Base-by-base conservation (phyloP, 2,797 vertebrate genomes). In the Falco cherrug region DNA sequence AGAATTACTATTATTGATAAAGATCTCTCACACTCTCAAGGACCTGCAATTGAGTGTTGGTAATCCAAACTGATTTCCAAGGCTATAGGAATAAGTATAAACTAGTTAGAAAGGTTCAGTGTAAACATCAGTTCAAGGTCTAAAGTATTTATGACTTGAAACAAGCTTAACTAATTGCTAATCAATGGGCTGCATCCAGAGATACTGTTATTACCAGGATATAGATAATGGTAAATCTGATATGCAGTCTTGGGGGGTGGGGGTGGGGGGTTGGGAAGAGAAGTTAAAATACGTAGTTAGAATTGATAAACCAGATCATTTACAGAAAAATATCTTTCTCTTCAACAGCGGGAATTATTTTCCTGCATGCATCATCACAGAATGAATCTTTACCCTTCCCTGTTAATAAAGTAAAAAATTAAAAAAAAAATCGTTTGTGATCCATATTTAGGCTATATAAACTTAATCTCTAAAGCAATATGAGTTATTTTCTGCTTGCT, bases 111-210 rank as follows among this genome's bases (percentile, higher is more conserved):
- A 81, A 80, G 12, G 57, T 45, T 87, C 67, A 87, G 6, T 79
- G 56, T 39, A 81, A 82, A 50, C 39, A 84, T 45, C 74, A 91
- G 22, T 67, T 95, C 37, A 83, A 64, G 33, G 20, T 59, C 51
- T 89, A 56, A 93, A 91, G 53, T 54, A 37, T 84, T 94, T 84
- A 50, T 8, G 31, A 94, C 74, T 89, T 85, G 59, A 90, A 96
- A 88, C 65, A 97, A 94, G 88, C 28, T 85, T 43, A 92, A 60
- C 25, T 92, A 92, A 87, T 90, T 85, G 71, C 47, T 89, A 90
- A 88, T 90, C 84, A 69, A 92, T 95, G 33, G 7, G 48, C 63
- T 94, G 28, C 87, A 90, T 89, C 64, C 50, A 69, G n/a, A 67
- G 90, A 60, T 19, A 77, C 35, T 26, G 20, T 54, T 95, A 96